Evolutionary conservation across 2,113 vertebrate genomes (phyloP).

Genomic region (Centropristis striata): DNA sequence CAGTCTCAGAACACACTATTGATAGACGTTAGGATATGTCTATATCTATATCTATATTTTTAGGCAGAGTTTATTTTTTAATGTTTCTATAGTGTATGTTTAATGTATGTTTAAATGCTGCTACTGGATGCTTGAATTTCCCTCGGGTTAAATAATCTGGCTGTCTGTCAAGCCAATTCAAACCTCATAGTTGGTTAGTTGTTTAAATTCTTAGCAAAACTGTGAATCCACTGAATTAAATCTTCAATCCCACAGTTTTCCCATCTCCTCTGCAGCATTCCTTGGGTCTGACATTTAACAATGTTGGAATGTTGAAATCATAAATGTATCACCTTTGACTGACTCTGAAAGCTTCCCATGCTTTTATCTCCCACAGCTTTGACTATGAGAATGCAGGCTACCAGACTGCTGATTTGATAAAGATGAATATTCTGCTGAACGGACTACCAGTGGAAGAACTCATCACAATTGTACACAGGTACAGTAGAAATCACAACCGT

Average conservation of each 20-base stretch:
- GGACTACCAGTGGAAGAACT: constrained; percentile 94
- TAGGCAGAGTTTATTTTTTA: no score
- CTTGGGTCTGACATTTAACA: background rate
- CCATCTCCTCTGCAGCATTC: background rate
- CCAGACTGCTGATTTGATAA: constrained; percentile 92
- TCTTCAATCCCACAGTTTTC: background rate
- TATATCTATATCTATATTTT: no score
- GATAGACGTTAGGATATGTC: no score
- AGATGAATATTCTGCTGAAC: constrained; percentile 96
- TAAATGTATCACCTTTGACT: background rate
- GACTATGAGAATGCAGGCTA: constrained; percentile 98
- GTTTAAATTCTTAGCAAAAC: background rate
- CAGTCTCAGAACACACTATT: no score
- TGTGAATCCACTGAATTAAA: background rate
- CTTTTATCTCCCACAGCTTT: constrained; percentile 85
- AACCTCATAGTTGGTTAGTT: background rate
- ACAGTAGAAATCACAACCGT: constrained; percentile 3
- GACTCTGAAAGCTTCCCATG: background rate
- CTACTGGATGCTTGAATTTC: no score
- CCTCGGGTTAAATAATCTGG: no score
- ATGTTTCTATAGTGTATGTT: no score
- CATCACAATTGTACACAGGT: constrained; percentile 91
- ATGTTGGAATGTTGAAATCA: background rate
- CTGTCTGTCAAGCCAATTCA: background rate
- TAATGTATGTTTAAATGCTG: no score